A percentile compares a stretch with the other conserved stretches of the same genome.
Conservation (phyloP, 2,113 vertebrate species). For the Siniperca chuatsi region DNA sequence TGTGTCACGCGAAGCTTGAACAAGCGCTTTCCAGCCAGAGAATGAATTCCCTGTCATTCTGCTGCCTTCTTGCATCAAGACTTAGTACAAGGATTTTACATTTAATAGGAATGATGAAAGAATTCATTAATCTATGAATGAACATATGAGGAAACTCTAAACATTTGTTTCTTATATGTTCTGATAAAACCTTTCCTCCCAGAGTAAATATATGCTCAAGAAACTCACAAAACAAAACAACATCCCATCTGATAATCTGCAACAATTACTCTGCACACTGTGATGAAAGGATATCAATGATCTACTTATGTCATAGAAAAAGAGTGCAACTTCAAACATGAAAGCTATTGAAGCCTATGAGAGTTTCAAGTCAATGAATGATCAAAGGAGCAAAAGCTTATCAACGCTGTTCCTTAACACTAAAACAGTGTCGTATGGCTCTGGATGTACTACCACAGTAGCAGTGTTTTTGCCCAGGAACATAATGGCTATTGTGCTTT, state of each 20-base stretch:
- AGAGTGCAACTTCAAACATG: conserved; percentile 75
- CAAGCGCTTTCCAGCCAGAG: conserved; percentile 2
- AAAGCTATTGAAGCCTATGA: conserved; percentile 76
- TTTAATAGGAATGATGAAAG: conserved; percentile 52
- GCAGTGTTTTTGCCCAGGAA: conserved; percentile 67
- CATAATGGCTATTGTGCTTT: conserved; percentile 76
- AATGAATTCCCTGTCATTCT: conserved; percentile 16
- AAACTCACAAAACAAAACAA: conserved; percentile 75
- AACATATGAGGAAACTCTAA: conserved; percentile 57
- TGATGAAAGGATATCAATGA: conserved; percentile 80
- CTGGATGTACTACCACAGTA: conserved; percentile 44
- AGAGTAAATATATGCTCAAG: conserved; percentile 68
- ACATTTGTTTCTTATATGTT: conserved; percentile 61
- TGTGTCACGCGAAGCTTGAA: neutral
- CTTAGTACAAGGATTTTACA: conserved; percentile 26
- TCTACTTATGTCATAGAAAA: conserved; percentile 80
- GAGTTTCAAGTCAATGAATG: conserved; percentile 72
- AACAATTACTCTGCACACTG: conserved; percentile 69
- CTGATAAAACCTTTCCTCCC: conserved; percentile 59
- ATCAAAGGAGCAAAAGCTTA: conserved; percentile 77
- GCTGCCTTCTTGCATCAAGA: conserved; percentile 29
- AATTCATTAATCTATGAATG: conserved; percentile 55
- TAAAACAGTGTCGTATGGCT: conserved; percentile 65
- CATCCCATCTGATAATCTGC: conserved; percentile 73
- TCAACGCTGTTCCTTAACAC: conserved; percentile 72